Evolutionary conservation across 2,797 vertebrate genomes (phyloP), one percentile per base, ranked within the genome.

Genomic region (Eulemur albifrons): DNA sequence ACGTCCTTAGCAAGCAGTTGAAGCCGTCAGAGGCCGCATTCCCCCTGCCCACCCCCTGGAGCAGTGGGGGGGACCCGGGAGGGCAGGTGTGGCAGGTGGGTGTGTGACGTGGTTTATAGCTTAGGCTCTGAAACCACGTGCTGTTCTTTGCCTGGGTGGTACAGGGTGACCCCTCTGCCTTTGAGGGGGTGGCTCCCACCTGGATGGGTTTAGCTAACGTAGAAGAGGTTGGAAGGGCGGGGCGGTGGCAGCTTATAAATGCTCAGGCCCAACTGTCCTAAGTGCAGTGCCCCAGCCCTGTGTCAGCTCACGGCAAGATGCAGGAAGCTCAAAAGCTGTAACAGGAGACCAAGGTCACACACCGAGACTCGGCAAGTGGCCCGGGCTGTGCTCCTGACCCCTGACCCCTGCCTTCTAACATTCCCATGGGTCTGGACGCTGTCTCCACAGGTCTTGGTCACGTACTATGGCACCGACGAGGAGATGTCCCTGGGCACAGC

Each of bases 391-490:
- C n/a, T 40, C 82, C 18, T 1, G 18, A 7, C 40, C 20, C 4
- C 7, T 1, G 3, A 7, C 40, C 20, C 4, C 7, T 1, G 3
- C 10, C 5, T 25, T 18, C 40, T 32, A 0, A 0, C 0, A 2
- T 54, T 6, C 10, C n/a, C 3, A 0, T 2, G 73, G 52, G 7
- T 11, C 8, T 45, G 35, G 75, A 5, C 0, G 1, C 25, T 97
- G 30, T 96, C 88, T 90, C 93, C 61, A 5, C 94, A 97, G 97
- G 93, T 98, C 21, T 18, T 40, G 21, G 45, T 97, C 35, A 88
- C 88, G 0, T 98, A 95, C 63, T 95, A 90, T 35, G 59, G 40
- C 48, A 32, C 90, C 0, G 7, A 92, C 0, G 40, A 85, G 25
- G 81, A 97, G 0, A 20, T 17, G 2, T 93, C 97, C 0, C 0